Evolutionary conservation across 2,113 vertebrate species (phyloP).

Genomic region (Artemisiospiza belli): DNA sequence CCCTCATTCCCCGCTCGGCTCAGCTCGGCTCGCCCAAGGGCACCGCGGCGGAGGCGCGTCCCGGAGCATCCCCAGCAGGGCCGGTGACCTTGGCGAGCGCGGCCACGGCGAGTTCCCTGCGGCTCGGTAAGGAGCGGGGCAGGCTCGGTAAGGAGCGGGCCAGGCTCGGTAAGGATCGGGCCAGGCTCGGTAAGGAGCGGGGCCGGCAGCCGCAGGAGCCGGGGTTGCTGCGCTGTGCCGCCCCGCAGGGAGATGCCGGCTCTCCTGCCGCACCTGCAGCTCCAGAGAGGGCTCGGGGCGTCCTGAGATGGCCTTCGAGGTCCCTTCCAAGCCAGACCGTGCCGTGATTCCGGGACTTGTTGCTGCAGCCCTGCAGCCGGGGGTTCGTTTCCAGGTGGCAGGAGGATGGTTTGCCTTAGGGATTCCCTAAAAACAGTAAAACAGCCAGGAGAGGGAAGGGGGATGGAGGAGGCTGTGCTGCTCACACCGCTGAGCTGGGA

Average conservation of each 20-base stretch:
- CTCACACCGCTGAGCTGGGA: accelerated
- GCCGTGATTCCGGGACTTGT: not conserved
- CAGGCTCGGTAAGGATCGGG: not conserved
- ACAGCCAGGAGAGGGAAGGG: accelerated
- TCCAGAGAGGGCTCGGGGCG: accelerated
- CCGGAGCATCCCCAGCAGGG: not conserved
- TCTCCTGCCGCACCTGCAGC: not conserved
- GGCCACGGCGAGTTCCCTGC: not conserved
- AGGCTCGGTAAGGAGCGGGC: not conserved
- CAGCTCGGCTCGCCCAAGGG: not conserved
- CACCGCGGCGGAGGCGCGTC: not conserved
- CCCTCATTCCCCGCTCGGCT: too few relatives aligned
- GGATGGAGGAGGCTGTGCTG: too few relatives aligned
- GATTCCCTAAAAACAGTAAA: not conserved
- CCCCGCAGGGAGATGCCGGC: accelerated
- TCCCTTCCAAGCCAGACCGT: not conserved
- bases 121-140: not conserved
- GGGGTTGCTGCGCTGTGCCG: accelerated
- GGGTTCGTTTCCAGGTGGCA: accelerated
- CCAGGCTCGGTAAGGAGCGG: not conserved
- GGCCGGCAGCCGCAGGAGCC: not conserved
- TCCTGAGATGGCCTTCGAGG: not conserved
- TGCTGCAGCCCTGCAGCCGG: not conserved
- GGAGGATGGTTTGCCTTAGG: not conserved
- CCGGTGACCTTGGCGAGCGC: constrained; percentile 9